phyloP scores from a whole-genome alignment of 1,140 invertebrate genomes.

The Psix sp. region DNA sequence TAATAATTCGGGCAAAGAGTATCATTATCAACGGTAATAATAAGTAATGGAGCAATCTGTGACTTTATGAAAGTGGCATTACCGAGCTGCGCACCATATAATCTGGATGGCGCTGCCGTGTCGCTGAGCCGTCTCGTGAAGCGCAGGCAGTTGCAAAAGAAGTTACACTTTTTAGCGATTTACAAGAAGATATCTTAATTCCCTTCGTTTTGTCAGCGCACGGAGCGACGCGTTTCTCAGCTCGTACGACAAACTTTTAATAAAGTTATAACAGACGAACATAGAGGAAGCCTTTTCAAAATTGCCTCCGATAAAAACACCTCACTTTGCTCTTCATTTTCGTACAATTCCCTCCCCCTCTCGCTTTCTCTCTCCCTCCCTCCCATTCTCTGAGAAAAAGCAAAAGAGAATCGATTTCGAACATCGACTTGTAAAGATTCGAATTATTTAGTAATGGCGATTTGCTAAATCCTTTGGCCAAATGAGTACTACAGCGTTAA shows the following conservation, averaged over 20 bases:
- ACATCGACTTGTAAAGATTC: constrained; percentile 19
- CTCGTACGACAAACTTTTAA: constrained; percentile 65
- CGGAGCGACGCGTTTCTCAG: constrained; percentile 25
- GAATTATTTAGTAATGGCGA: constrained; percentile 39
- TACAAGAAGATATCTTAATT: constrained; percentile 69
- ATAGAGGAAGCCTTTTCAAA: constrained; percentile 59
- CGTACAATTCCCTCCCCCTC: constrained; percentile 17
- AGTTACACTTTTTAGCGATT: constrained; percentile 67
- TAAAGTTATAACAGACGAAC: constrained; percentile 63
- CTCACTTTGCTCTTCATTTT: constrained; percentile 46
- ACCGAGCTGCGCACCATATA: constrained; percentile 39
- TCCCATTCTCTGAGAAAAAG: too few relatives aligned
- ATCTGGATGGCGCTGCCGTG: constrained; percentile 36
- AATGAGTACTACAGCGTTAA: constrained; percentile 53
- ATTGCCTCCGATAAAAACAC: constrained; percentile 59
- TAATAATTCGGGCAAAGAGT: constrained; percentile 41
- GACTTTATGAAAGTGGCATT: constrained; percentile 54
- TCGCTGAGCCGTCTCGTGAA: constrained; percentile 37
- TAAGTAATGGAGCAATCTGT: constrained; percentile 52
- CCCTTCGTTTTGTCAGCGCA: constrained; percentile 60
- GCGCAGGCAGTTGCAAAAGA: constrained; percentile 48
- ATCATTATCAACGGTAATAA: constrained; percentile 43
- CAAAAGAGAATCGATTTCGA: too few relatives aligned
- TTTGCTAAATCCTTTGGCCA: constrained; percentile 44
- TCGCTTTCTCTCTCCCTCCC: too few relatives aligned